These are phyloP conservation scores for Psammodynastes pulverulentus DNA, from an alignment of 2,113 vertebrate genomes.

Conservation along the genomic window DNA sequence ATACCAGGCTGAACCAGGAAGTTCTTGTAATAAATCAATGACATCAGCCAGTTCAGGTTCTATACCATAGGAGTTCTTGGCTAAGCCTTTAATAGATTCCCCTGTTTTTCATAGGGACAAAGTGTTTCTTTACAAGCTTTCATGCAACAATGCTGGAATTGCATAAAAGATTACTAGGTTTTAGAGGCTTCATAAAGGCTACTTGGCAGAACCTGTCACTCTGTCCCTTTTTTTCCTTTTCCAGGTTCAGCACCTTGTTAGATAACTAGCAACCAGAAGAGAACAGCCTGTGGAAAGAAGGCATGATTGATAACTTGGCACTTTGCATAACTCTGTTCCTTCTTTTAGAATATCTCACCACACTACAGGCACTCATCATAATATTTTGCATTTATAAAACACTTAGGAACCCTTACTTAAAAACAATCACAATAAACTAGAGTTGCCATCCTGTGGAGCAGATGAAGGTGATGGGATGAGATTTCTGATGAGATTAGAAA, in stretches of 20 bases:
- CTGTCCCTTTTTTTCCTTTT: neutral
- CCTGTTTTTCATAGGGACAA: neutral
- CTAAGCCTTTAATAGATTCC: neutral
- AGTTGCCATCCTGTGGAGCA: neutral
- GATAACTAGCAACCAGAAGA: neutral
- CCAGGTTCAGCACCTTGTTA: neutral
- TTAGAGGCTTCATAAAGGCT: neutral
- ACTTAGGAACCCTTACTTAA: neutral
- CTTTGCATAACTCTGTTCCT: neutral
- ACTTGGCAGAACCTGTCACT: neutral
- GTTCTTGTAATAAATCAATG: slow-evolving; percentile 4
- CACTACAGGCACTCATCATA: neutral
- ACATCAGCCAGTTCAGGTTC: neutral
- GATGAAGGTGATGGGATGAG: neutral
- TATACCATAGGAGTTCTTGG: neutral
- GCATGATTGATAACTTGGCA: neutral
- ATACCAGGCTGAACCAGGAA: slow-evolving; percentile 5
- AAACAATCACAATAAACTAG: neutral
- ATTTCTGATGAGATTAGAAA: neutral
- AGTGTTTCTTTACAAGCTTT: neutral
- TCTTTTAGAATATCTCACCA: neutral
- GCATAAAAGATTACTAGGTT: neutral
- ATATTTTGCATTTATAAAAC: neutral
- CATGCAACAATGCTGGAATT: neutral
- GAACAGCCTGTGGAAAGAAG: neutral